These are phyloP conservation scores for Saccopteryx leptura DNA, from an alignment of 2,113 vertebrate genomes.

Conservation along the genomic window DNA sequence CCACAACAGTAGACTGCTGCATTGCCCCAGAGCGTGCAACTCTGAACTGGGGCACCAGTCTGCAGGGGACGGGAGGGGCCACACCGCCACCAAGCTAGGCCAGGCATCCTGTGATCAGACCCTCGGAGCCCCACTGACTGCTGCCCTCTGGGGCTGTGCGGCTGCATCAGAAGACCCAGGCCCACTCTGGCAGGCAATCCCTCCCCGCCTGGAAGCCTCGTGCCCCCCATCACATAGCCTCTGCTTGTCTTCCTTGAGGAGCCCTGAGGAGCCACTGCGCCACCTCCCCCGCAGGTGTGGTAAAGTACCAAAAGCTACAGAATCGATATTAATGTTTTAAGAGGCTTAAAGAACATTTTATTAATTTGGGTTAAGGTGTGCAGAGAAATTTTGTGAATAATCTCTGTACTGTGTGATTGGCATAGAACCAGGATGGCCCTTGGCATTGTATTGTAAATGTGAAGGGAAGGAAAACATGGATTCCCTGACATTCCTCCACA, in stretches of 20 bases:
- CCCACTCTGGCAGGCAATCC: background rate
- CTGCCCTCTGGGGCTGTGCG: background rate
- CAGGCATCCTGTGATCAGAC: background rate
- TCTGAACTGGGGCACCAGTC: background rate
- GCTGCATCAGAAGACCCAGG: background rate
- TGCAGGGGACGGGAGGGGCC: background rate
- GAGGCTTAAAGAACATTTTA: too few species aligned
- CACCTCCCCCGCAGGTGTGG: too few species aligned
- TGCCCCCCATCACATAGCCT: background rate
- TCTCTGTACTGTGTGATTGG: too few species aligned
- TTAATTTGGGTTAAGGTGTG: too few species aligned
- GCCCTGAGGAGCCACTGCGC: too few species aligned
- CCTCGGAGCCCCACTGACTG: background rate
- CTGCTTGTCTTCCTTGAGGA: background rate
- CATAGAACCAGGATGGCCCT: too few species aligned
- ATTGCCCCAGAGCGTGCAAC: background rate
- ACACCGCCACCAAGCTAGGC: background rate
- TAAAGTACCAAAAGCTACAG: too few species aligned
- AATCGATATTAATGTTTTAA: too few species aligned
- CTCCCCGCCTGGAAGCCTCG: accelerated
- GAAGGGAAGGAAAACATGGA: too few species aligned
- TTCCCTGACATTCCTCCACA: too few species aligned
- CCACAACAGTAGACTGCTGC: background rate
- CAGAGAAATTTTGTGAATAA: too few species aligned
- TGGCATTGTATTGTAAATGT: too few species aligned